Percentiles rank a stretch among this genome's conserved stretches.
These are phyloP conservation scores for Autographa gamma DNA, from an alignment of 2,888 invertebrate species.

Conservation along the genomic window DNA sequence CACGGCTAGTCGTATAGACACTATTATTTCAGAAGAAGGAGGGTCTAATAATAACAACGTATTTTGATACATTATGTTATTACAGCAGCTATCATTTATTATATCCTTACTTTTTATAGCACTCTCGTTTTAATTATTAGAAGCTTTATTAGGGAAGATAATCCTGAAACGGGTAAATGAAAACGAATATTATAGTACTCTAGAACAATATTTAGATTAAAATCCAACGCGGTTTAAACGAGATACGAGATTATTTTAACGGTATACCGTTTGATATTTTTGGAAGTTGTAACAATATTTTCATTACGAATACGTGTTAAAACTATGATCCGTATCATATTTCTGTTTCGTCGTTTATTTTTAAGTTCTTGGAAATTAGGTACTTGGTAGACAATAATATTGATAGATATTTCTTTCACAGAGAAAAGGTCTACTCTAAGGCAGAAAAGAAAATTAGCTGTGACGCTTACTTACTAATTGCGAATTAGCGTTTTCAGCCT, in stretches of 20 bases:
- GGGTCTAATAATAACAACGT: background rate
- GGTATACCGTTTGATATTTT: background rate
- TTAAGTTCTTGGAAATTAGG: too few relatives aligned
- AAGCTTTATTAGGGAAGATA: background rate
- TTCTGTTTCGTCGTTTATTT: too few relatives aligned
- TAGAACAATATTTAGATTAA: constrained; percentile 1
- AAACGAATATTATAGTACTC: constrained; percentile 4
- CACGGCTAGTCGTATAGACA: too few relatives aligned
- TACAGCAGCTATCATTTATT: background rate
- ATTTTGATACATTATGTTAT: background rate
- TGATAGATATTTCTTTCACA: too few relatives aligned
- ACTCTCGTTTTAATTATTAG: background rate
- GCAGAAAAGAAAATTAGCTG: too few relatives aligned
- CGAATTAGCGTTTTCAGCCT: too few relatives aligned
- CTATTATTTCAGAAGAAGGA: too few relatives aligned
- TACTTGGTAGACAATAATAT: too few relatives aligned
- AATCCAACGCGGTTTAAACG: background rate
- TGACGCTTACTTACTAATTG: too few relatives aligned
- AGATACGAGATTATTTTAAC: background rate
- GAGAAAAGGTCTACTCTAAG: too few relatives aligned
- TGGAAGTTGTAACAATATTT: background rate
- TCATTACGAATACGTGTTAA: background rate
- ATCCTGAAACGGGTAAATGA: background rate
- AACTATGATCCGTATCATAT: too few relatives aligned
- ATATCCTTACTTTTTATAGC: background rate